Base-by-base conservation (phyloP, 2,113 vertebrate genomes). In the Macquaria ambigua region DNA sequence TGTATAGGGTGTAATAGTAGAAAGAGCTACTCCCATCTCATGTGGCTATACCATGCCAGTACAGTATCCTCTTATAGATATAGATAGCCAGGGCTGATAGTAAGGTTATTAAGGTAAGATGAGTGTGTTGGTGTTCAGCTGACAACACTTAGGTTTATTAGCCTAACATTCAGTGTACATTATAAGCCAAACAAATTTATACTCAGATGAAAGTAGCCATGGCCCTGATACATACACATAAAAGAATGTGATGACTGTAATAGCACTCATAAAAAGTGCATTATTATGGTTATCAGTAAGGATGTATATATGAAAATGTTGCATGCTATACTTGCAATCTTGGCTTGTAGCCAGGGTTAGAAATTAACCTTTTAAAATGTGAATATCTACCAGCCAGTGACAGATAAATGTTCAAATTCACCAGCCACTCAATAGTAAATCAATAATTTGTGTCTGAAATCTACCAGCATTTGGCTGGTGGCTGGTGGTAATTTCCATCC, bases 1-100 rank as follows among this genome's bases (percentile, higher is more conserved):
- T 31, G 28, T 31, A 59, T 46, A 72, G 53, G 39, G 37, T 37
- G 62, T 82, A 52, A 82, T 21, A 39, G 41, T 62, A 71, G 39
- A 74, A 73, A 66, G 58, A 55, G 62, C 25, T 48, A 28, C 67
- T 80, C 23, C 4, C 8, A 12, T 58, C 46, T 66, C 77, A 43
- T 48, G 20, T 77, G 58, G n/a, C 79, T 52, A 10, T 66, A 70
- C 41, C 9, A 21, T 53, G 15, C 23, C 41, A 10, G 28, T 50
- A 15, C 41, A 10, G 28, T 50, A 15, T 68, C 48, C 16, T 82
- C 55, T 73, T 52, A 79, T 63, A 52, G 48, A 61, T 48, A n/a
- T 9, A 59, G n/a, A 77, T 80, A 58, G 8, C 4, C 53, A 21
- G 12, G 59, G 50, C 48, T 61, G 58, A 31, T 48, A 0, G 31